A percentile compares a stretch with the other conserved stretches of the same genome.
Evolutionary conservation across 2,113 vertebrate genomes (phyloP).

Genomic region (Pimephales promelas): DNA sequence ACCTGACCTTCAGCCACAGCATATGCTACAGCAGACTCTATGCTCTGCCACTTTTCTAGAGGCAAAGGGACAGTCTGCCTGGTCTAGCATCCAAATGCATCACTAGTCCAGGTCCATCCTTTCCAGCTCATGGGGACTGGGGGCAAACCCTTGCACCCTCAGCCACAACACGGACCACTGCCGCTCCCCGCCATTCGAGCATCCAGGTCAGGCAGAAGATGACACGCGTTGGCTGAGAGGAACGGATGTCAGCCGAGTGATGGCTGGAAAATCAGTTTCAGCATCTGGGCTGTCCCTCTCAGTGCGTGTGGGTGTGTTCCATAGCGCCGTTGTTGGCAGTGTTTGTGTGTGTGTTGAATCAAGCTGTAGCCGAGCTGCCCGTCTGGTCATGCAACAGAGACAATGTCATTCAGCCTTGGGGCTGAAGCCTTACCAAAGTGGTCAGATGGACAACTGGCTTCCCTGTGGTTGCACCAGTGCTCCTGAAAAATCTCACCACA

Average conservation of each 20-base stretch:
- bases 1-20: conserved; percentile 75
- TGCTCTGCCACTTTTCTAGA: conserved; percentile 47
- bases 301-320: conserved; percentile 37
- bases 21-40: conserved; percentile 70
- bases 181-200: conserved; percentile 65
- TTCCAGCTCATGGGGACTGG: conserved; percentile 73
- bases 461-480: conserved; percentile 77
- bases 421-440: conserved; percentile 72
- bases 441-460: conserved; percentile 79
- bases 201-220: conserved; percentile 68
- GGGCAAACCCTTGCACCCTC: conserved; percentile 67
- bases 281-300: conserved; percentile 64
- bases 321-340: conserved; percentile 20
- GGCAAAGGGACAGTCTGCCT: conserved; percentile 42
- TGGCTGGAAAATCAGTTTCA: conserved; percentile 76
- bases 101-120: conserved; percentile 54
- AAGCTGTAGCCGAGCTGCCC: conserved; percentile 78
- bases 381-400: conserved; percentile 76
- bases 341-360: conserved; percentile 57
- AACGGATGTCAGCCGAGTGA: conserved; percentile 72
- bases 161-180: conserved; percentile 59
- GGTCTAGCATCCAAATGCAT: conserved; percentile 22
- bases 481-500: conserved; percentile 62
- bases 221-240: conserved; percentile 68
- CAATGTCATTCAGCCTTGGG: conserved; percentile 78